phyloP scores from a whole-genome alignment of 2,797 vertebrate species.

The Fistularia tabacaria region DNA sequence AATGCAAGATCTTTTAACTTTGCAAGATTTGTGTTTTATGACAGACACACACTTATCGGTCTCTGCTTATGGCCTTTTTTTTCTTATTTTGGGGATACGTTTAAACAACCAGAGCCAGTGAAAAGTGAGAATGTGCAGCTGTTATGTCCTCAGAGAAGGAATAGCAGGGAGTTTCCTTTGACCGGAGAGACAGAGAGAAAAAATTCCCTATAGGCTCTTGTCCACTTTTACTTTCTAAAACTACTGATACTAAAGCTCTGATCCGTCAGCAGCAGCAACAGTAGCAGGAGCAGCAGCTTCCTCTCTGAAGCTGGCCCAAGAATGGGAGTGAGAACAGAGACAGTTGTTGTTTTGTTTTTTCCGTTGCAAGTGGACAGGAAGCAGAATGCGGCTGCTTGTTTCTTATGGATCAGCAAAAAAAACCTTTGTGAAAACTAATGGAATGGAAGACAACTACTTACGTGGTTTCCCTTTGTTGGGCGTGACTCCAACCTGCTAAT shows the following conservation, averaged over 20 bases:
- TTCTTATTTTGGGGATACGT: conserved; percentile 18
- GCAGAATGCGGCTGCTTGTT: conserved; percentile 29
- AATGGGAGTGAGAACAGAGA: conserved; percentile 66
- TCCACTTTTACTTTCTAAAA: conserved; percentile 32
- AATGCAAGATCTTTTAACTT: too few species aligned
- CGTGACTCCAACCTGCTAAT: too few species aligned
- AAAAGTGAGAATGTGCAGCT: conserved; percentile 67
- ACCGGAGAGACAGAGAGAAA: conserved; percentile 37
- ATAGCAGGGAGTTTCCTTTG: conserved; percentile 68
- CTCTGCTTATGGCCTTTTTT: not conserved
- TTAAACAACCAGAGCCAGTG: conserved; percentile 38
- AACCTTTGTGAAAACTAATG: too few species aligned
- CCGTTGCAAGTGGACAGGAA: conserved; percentile 37
- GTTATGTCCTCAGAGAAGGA: conserved; percentile 43
- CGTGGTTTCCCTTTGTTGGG: too few species aligned
- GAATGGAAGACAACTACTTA: too few species aligned
- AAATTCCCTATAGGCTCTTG: conserved; percentile 52
- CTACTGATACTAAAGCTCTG: conserved; percentile 26
- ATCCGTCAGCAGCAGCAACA: conserved; percentile 21
- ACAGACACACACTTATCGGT: too few species aligned
- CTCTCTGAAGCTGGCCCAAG: conserved; percentile 43
- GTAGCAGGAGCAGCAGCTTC: conserved; percentile 25
- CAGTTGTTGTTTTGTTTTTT: conserved; percentile 21
- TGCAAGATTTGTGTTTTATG: too few species aligned
- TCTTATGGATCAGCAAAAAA: conserved; percentile 13